Percentiles rank a stretch among this genome's conserved stretches.
Conservation (phyloP, 2,888 invertebrate genomes). For the Danaus chrysippus region DNA sequence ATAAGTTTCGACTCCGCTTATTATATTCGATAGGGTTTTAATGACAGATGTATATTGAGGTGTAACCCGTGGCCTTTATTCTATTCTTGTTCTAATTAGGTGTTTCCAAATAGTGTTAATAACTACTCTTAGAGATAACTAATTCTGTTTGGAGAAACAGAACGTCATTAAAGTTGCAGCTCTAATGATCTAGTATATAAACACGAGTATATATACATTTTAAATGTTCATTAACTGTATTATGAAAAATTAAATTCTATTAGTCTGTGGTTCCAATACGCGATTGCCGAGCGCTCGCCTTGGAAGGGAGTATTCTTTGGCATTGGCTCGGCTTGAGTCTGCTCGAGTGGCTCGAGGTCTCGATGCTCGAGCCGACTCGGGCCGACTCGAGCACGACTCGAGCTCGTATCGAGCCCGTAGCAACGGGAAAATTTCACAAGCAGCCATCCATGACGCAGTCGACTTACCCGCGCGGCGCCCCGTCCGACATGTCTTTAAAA, state of each 20-base stretch:
- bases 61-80: not conserved
- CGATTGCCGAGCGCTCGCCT: slow-evolving; percentile 37
- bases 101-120: not conserved
- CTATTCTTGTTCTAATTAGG: not conserved
- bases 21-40: slow-evolving; percentile 4
- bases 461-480: slow-evolving; percentile 37
- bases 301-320: slow-evolving; percentile 39
- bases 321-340: slow-evolving; percentile 34
- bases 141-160: not conserved
- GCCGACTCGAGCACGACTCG: slow-evolving; percentile 23
- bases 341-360: slow-evolving; percentile 33
- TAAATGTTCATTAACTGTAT: slow-evolving; percentile 9
- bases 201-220: slow-evolving; percentile 5
- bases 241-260: slow-evolving; percentile 19
- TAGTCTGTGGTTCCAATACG: slow-evolving; percentile 37
- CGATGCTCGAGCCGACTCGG: slow-evolving; percentile 33
- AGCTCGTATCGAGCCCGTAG: slow-evolving; percentile 26
- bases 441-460: slow-evolving; percentile 53
- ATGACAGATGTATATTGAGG: not conserved
- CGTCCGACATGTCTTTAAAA: slow-evolving; percentile 37
- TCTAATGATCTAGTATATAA: slow-evolving; percentile 3
- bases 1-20: slow-evolving; percentile 15
- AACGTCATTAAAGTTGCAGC: not conserved
- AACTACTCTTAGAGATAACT: not conserved
- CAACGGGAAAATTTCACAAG: slow-evolving; percentile 54